Evolutionary conservation across 2,888 invertebrate genomes (phyloP), one percentile per base, ranked within the genome.

Genomic region (Ommatoiulus sabulosus): DNA sequence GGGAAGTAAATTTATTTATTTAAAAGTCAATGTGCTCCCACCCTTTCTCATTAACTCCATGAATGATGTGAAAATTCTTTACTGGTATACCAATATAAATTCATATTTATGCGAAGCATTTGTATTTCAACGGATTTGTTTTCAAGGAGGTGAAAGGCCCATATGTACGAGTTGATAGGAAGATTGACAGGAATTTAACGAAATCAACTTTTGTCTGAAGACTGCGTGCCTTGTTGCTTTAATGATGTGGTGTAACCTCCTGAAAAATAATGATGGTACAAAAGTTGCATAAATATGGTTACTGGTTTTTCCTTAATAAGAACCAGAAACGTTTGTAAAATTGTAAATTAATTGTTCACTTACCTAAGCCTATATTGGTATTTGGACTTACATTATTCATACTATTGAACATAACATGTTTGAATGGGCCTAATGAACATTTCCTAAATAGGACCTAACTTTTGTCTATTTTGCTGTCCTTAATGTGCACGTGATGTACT

Each of bases 51-150:
- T 80, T 80, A 80, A 80, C 80, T 35, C 80, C 80, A 80, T 80
- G 15, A 80, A 35, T 24, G 35, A 80, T 80, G 80, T 80, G 80
- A 80, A 35, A 35, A 43, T 35, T 80, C 80, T 80, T 80, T 80
- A 80, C 35, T 80, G 80, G 80, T 80, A 80, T 80, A 80, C 80
- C 80, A 24, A 80, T 80, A 80, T 80, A 80, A 80, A 80, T 80
- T 80, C 80, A 80, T 80, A 80, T 80, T 80, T 35, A 80, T 80
- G 80, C 80, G 35, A 35, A 80, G 35, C 80, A 12, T 80, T 80
- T 80, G 80, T 15, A 80, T 80, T 63, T 80, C 35, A 80, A 80
- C 10, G 80, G 12, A 80, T 57, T 57, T 35, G 35, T 15, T 80
- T 80, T 35, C 3, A 80, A 80, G 80, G 80, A 80, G 80, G 35